Conservation (phyloP, 2,888 invertebrate species). For the Proisotoma minuta region DNA sequence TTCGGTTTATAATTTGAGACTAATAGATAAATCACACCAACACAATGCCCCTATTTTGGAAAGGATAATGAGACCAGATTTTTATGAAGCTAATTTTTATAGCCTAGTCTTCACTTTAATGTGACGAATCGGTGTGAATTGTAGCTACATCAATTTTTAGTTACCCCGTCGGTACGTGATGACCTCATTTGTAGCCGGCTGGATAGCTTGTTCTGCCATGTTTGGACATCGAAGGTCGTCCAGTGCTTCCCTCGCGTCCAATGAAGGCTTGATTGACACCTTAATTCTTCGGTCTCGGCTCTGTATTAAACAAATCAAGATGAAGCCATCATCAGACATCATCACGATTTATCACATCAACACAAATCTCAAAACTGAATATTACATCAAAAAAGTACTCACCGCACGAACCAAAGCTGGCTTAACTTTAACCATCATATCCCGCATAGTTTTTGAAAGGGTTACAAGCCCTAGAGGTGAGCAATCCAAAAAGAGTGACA, state of each 20-base stretch:
- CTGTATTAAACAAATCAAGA: conserved; percentile 24
- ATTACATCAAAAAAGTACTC: conserved; percentile 14
- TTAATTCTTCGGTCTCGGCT: conserved; percentile 45
- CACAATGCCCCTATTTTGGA: no score
- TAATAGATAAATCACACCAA: not conserved
- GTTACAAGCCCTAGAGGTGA: conserved; percentile 56
- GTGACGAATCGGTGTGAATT: not conserved
- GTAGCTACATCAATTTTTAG: not conserved
- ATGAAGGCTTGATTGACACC: conserved; percentile 39
- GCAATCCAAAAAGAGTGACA: conserved; percentile 65
- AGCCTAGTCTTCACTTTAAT: no score
- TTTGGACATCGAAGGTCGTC: conserved; percentile 46
- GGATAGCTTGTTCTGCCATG: conserved; percentile 50
- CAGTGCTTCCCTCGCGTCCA: conserved; percentile 45
- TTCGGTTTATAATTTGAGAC: not conserved
- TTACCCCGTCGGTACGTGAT: conserved; percentile 52
- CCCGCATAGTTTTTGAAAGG: conserved; percentile 36
- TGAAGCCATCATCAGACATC: not conserved
- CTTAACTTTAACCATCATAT: conserved; percentile 42
- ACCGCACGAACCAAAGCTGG: conserved; percentile 40
- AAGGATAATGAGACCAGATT: not conserved
- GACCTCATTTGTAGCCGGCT: conserved; percentile 52
- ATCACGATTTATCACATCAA: not conserved
- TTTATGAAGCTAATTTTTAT: not conserved
- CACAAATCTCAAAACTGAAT: not conserved